Evolutionary conservation across 2,888 invertebrate genomes (phyloP), one percentile per base, ranked within the genome.

Genomic region (Ganaspis brasiliensis): DNA sequence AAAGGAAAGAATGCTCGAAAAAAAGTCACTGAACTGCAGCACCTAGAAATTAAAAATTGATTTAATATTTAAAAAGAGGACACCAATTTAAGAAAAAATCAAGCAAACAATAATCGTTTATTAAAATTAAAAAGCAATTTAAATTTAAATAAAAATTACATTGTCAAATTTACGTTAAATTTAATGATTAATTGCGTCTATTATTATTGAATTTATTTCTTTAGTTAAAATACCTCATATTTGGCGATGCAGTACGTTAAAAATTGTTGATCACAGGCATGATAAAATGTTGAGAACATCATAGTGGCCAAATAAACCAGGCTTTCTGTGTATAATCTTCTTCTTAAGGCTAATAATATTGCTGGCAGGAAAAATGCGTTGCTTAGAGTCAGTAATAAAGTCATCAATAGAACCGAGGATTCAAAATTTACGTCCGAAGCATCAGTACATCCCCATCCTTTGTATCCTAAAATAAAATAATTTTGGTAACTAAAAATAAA

Each of bases 241-340:
- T 91, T 91, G 9, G 90, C 90, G 49, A 92, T 82, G 79, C 92
- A 92, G 79, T 91, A 92, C 40, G 89, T 90, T 82, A 88, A 93
- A 75, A 92, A 91, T 76, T 89, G 90, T 84, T 92, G 92, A 90
- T 94, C 94, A 89, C 94, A 94, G 40, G 94, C 94, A 88, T 94
- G 94, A 88, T 94, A 94, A 74, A 94, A 91, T 19, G 93, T 92
- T 14, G 94, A 94, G 84, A 93, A 94, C 79, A 93, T 88, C 94
- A 94, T 94, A 26, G 93, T 94, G 79, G 92, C 92, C 74, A 92
- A 88, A 85, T 94, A 94, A 55, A 94, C 92, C 56, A 94, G 85
- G 55, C 92, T 93, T 88, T 94, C 94, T 1, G 93, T 92, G 84
- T 92, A 93, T 81, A 92, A 92, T 72, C 91, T 88, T 57, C 93